phyloP scores from a whole-genome alignment of 2,888 invertebrate genomes.

The Caenorhabditis sp. region DNA sequence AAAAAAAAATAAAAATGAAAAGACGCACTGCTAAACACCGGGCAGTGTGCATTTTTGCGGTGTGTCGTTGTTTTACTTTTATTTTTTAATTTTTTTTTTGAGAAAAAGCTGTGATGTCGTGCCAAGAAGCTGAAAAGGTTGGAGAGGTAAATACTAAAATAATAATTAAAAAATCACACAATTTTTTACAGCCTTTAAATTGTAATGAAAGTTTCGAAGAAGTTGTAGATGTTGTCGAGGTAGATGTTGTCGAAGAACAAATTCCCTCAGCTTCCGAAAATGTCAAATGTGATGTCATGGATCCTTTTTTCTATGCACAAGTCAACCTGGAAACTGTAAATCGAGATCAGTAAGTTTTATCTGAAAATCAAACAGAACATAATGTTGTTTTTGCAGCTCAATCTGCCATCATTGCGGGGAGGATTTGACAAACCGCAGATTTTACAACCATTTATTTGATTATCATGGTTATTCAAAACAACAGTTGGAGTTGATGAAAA shows the following conservation, averaged over 20 bases:
- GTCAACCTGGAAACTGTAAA: slow-evolving; percentile 14
- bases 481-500: slow-evolving; percentile 35
- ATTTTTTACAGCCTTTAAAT: neutral
- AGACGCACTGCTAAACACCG: neutral
- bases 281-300: slow-evolving; percentile 20
- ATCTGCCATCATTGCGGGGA: slow-evolving; percentile 25
- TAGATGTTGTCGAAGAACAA: slow-evolving; percentile 1
- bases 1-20: neutral
- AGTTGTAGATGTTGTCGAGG: neutral
- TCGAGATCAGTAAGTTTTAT: slow-evolving; percentile 28
- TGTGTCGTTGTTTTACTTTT: neutral
- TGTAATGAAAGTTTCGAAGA: slow-evolving; percentile 1
- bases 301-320: slow-evolving; percentile 8
- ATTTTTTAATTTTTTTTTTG: neutral
- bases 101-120: neutral
- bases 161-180: neutral
- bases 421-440: slow-evolving; percentile 22
- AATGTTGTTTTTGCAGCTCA: slow-evolving; percentile 17
- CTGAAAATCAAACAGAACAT: neutral
- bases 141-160: neutral
- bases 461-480: slow-evolving; percentile 37
- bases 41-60: neutral
- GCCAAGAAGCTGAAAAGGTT: neutral
- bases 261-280: neutral
- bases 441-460: slow-evolving; percentile 45